These are phyloP conservation scores for Parus major DNA, from an alignment of 2,113 vertebrate genomes.

Conservation along the genomic window DNA sequence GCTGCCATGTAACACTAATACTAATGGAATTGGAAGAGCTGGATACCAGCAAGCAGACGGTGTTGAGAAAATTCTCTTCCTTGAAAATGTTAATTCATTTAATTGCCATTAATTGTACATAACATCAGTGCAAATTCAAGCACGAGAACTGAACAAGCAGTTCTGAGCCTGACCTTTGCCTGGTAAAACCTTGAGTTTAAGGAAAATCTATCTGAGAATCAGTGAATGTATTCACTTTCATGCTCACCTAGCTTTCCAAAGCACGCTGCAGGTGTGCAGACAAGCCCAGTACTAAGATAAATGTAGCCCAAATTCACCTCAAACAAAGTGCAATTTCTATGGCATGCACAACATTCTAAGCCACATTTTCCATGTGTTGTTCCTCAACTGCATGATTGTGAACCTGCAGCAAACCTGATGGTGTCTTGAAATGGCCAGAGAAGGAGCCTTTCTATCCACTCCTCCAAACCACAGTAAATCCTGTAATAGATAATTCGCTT, in stretches of 20 bases:
- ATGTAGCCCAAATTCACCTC: neutral
- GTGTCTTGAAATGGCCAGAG: neutral
- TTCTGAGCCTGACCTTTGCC: neutral
- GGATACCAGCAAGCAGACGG: neutral
- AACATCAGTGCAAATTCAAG: neutral
- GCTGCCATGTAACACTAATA: neutral
- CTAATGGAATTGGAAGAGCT: conserved; percentile 9
- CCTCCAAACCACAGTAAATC: neutral
- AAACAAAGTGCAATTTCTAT: neutral
- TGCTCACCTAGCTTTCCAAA: neutral
- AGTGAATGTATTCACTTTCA: neutral
- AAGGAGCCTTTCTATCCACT: neutral
- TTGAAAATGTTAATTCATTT: conserved; percentile 35
- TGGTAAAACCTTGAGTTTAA: neutral
- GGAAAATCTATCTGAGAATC: neutral
- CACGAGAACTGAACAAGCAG: neutral
- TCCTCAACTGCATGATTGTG: neutral
- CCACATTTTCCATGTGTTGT: neutral
- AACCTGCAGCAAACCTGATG: neutral
- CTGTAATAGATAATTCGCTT: neutral
- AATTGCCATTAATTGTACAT: conserved; percentile 32
- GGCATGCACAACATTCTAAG: neutral
- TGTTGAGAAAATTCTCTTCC: neutral
- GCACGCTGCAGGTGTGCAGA: neutral
- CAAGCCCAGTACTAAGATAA: neutral